Evolutionary conservation across 2,797 vertebrate species (phyloP), one percentile per base, ranked within the genome.

Genomic region (Bufotes viridis): DNA sequence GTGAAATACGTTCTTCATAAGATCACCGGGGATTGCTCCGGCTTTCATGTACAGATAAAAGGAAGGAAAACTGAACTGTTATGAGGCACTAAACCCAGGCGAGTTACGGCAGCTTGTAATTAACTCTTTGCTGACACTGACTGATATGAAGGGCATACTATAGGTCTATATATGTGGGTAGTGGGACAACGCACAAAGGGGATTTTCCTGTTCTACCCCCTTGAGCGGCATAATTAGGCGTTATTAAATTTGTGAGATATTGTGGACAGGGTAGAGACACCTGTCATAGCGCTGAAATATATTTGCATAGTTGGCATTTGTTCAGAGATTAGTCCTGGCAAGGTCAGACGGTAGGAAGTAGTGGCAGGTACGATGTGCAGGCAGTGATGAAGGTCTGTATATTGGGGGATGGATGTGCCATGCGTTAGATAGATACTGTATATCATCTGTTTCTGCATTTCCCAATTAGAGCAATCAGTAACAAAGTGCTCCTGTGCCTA

Each of bases 31-130:
- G 86, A 87, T 11, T 78, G 42, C 80, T 22, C 86, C 24, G 42
- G 58, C 86, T 87, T 87, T 87, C 80, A 87, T 87, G 86, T 78
- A n/a, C 24, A 82, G 80, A 87, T 87, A 87, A 87, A 87, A 87
- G 81, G 70, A 82, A 83, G 72, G 69, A 82, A 63, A 83, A 51
- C 79, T 51, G 51, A 87, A 58, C 26, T 18, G 69, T 81, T 87
- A 76, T 87, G 65, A 87, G 82, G 78, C 67, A 57, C 53, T 80
- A 72, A 81, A 81, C 81, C 78, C 78, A 82, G 80, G 22, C 42
- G 26, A 55, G n/a, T 58, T 34, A 26, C 74, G 26, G 53, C 24
- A 51, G 60, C 42, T 29, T 82, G 29, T 42, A 5, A 51, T 29
- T 70, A 72, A 63, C 58, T 75, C 34, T 29, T 34, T 82, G 80